These are phyloP conservation scores for Nicator chloris DNA, from an alignment of 2,113 vertebrate genomes.

Conservation along the genomic window DNA sequence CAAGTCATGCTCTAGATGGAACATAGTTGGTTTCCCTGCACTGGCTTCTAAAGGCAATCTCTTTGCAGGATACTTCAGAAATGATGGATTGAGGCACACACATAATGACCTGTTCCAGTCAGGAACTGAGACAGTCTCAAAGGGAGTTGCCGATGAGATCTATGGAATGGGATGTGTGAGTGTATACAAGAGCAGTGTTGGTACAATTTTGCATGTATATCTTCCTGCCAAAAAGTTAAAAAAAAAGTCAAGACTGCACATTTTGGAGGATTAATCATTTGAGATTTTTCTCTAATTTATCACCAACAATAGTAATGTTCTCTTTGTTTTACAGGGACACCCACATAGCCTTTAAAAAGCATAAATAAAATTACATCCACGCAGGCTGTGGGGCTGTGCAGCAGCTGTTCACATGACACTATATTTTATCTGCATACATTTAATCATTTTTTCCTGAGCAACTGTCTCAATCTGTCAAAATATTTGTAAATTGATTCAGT, in stretches of 20 bases:
- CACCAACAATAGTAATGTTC: not conserved
- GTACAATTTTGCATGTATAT: not conserved
- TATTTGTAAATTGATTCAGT: conserved; percentile 48
- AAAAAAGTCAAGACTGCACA: not conserved
- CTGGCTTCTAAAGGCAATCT: conserved; percentile 21
- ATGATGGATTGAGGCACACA: conserved; percentile 34
- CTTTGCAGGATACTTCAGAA: conserved; percentile 35
- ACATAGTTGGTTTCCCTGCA: not conserved
- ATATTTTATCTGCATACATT: conserved; percentile 36
- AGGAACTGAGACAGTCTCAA: conserved; percentile 26
- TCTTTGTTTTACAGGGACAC: conserved; percentile 10
- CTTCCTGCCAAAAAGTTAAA: not conserved
- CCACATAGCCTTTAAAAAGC: conserved; percentile 5
- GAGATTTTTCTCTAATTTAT: conserved; percentile 26
- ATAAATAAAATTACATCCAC: conserved; percentile 22
- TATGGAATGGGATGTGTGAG: not conserved
- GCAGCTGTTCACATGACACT: conserved; percentile 26
- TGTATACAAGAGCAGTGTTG: not conserved
- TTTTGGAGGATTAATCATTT: conserved; percentile 32
- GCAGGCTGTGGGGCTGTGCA: not conserved
- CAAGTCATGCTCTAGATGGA: conserved; percentile 16
- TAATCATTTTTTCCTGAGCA: conserved; percentile 13
- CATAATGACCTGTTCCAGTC: conserved; percentile 42
- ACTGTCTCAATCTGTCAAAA: conserved; percentile 47
- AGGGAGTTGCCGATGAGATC: not conserved